A percentile compares a stretch with the other conserved stretches of the same genome.
These are phyloP conservation scores for Brachyrhaphis roseni DNA, from an alignment of 2,797 vertebrate species.

Conservation along the genomic window DNA sequence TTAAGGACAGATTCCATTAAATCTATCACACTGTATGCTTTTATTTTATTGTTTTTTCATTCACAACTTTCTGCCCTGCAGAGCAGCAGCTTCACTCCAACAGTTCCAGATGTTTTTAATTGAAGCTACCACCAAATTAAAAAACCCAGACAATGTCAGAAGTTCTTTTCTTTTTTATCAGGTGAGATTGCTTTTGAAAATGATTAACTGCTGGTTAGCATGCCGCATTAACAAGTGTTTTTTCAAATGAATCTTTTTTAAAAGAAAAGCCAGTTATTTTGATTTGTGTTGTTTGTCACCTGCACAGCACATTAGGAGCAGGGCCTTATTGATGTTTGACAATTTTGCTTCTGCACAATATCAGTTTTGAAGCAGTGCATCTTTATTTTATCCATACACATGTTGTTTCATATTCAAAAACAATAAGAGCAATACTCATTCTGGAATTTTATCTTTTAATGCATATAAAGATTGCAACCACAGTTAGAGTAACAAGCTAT, in stretches of 20 bases:
- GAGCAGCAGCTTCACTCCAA: background rate
- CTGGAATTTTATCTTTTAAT: background rate
- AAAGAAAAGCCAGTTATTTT: background rate
- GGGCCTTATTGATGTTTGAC: background rate
- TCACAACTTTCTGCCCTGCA: background rate
- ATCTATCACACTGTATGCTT: background rate
- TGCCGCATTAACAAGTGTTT: background rate
- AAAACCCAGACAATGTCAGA: background rate
- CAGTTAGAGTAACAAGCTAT: background rate
- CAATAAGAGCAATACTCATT: background rate
- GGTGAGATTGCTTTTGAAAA: conserved; percentile 3
- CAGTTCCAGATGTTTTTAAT: background rate
- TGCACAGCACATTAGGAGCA: background rate
- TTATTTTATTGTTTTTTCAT: background rate
- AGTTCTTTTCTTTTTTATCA: background rate
- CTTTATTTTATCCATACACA: background rate
- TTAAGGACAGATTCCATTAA: background rate
- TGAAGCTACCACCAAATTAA: background rate
- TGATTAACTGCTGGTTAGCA: background rate
- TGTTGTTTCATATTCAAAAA: background rate
- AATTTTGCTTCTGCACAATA: background rate
- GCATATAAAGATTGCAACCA: background rate
- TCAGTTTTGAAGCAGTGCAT: background rate
- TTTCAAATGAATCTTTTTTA: background rate
- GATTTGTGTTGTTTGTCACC: background rate